Evolutionary conservation across 2,797 vertebrate species (phyloP), one percentile per base, ranked within the genome.

Genomic region (Telmatherina bonti): DNA sequence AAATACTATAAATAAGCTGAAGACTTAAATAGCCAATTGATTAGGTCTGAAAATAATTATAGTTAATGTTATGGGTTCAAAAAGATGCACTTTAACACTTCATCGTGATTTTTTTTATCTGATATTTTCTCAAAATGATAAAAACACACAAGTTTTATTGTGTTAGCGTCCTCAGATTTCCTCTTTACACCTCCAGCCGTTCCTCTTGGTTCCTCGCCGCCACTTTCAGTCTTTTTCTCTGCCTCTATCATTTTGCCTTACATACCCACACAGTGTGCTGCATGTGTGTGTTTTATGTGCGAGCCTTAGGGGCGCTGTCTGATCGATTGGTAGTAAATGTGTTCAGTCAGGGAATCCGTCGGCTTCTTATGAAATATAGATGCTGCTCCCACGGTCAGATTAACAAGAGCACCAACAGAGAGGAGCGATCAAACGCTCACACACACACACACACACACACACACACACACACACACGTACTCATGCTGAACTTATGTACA

Each of bases 281-380:
- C 7, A 20, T 55, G 36, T 62, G 35, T 62, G 62, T 79, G 68
- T 81, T 69, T 45, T 76, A 41, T 87, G 72, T 81, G 84, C 79
- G 84, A 74, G 74, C 79, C 68, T 70, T 55, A 67, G 70, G 82
- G 85, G 74, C 62, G 61, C 82, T 82, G 74, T 90, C 85, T 94
- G 93, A 94, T 95, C 89, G 92, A 93, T 94, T 92, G 91, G 89
- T 88, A 87, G 88, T 84, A 92, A 91, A 93, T 93, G 91, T 91
- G 87, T 93, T 92, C 90, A 89, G 93, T 93, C 90, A 91, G 90
- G 88, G 90, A 93, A 92, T 93, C 86, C 82, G 83, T 89, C 74
- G 73, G 86, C 83, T 81, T 90, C 87, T 87, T 93, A 92, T 94
- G 91, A 94, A 94, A 93, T 93, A 94, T 93, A 94, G 89, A 94